Evolutionary conservation across 2,888 invertebrate genomes (phyloP).

Genomic region (Seira ritae): DNA sequence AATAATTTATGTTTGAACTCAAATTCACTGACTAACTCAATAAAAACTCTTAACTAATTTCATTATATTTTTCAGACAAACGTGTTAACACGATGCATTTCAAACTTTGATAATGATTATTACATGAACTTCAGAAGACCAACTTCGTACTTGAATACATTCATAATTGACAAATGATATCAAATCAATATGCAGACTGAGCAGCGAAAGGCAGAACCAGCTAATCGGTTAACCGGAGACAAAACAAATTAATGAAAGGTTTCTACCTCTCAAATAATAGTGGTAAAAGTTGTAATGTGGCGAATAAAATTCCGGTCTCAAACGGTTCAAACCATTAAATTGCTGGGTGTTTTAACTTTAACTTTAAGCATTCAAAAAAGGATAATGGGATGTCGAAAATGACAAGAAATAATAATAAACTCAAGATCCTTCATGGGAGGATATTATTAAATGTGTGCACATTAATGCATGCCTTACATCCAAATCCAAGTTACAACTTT

Average conservation of each 20-base stretch:
- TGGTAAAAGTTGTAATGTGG: slow-evolving; percentile 22
- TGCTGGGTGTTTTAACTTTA: neutral
- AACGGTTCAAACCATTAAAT: slow-evolving; percentile 21
- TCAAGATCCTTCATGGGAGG: slow-evolving; percentile 10
- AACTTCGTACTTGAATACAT: too few relatives aligned
- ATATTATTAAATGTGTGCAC: neutral
- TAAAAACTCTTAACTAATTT: neutral
- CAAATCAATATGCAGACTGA: slow-evolving; percentile 20
- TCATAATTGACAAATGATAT: too few relatives aligned
- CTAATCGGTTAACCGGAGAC: slow-evolving; percentile 58
- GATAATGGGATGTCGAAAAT: slow-evolving; percentile 2
- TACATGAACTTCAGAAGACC: too few relatives aligned
- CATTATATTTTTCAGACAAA: too few relatives aligned
- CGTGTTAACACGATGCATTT: too few relatives aligned
- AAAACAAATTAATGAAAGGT: slow-evolving; percentile 43
- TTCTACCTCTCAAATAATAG: slow-evolving; percentile 28
- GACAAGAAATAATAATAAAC: slow-evolving; percentile 3
- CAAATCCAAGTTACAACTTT: too few relatives aligned
- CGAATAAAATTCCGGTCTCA: slow-evolving; percentile 32
- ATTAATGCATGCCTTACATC: neutral
- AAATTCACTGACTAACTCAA: neutral
- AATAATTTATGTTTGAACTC: neutral
- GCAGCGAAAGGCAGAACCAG: slow-evolving; percentile 36
- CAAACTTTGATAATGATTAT: too few relatives aligned
- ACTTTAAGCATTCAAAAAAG: neutral